phyloP scores from a whole-genome alignment of 2,113 vertebrate species.

The Elanus axillaris region DNA sequence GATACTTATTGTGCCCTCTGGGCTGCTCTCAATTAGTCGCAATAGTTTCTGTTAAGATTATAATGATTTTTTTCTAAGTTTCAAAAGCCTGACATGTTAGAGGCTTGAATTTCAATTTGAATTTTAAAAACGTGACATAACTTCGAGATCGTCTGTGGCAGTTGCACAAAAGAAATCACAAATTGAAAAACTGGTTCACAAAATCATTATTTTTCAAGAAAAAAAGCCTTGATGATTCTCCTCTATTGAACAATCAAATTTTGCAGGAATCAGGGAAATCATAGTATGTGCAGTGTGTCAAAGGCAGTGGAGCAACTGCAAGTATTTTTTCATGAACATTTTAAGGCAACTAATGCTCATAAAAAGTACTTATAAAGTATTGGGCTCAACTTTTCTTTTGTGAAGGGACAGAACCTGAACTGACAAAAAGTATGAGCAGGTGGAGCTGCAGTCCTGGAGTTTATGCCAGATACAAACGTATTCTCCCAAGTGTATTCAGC shows the following conservation, averaged over 20 bases:
- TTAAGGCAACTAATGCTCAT: not conserved
- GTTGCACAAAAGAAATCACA: not conserved
- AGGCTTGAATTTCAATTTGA: not conserved
- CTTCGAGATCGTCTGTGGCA: not conserved
- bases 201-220: not conserved
- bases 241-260: not conserved
- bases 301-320: not conserved
- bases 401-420: not conserved
- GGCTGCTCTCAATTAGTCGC: not conserved
- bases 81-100: not conserved
- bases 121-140: not conserved
- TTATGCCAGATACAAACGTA: not conserved
- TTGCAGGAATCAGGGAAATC: not conserved
- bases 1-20: not conserved
- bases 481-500: not conserved
- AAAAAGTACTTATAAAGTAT: not conserved
- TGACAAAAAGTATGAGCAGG: not conserved
- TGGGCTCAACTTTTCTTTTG: not conserved
- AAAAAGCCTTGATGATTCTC: not conserved
- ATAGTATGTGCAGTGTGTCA: not conserved
- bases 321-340: not conserved
- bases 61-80: not conserved
- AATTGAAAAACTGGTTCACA: not conserved
- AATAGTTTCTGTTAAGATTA: not conserved
- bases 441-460: not conserved